phyloP scores from a whole-genome alignment of 1,140 invertebrate genomes.

The Lanistes nyassanus region DNA sequence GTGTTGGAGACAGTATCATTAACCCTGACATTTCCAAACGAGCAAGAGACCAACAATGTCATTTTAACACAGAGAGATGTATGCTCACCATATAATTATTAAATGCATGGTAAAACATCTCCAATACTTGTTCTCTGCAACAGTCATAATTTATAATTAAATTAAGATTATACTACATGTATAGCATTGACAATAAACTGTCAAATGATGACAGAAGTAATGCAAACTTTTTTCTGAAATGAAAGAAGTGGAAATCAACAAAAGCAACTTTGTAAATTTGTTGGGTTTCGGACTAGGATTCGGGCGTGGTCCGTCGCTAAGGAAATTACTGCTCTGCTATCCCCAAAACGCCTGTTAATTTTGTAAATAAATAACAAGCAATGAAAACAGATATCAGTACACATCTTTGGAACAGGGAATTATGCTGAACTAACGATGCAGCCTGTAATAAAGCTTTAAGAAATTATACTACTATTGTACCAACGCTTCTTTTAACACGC shows the following conservation, averaged over 20 bases:
- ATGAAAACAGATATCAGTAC: background rate
- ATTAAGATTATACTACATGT: background rate
- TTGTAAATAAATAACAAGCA: background rate
- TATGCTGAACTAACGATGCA: background rate
- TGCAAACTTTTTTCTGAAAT: too few relatives aligned
- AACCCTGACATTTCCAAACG: background rate
- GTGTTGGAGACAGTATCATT: too few relatives aligned
- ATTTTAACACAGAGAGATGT: background rate
- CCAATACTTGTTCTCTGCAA: constrained; percentile 83
- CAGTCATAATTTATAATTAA: too few relatives aligned
- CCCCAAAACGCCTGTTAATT: too few relatives aligned
- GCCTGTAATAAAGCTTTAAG: background rate
- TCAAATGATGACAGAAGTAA: background rate
- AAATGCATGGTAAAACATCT: constrained; percentile 99
- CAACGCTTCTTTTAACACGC: background rate
- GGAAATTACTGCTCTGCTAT: background rate
- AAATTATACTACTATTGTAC: too few relatives aligned
- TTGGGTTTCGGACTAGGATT: too few relatives aligned
- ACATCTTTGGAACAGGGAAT: background rate
- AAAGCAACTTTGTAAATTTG: too few relatives aligned
- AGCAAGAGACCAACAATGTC: background rate
- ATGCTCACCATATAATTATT: constrained; percentile 87
- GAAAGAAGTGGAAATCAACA: too few relatives aligned
- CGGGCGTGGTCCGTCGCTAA: background rate
- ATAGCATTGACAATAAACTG: background rate